Conservation (phyloP, 2,888 invertebrate genomes). For the Conistra vaccinii region DNA sequence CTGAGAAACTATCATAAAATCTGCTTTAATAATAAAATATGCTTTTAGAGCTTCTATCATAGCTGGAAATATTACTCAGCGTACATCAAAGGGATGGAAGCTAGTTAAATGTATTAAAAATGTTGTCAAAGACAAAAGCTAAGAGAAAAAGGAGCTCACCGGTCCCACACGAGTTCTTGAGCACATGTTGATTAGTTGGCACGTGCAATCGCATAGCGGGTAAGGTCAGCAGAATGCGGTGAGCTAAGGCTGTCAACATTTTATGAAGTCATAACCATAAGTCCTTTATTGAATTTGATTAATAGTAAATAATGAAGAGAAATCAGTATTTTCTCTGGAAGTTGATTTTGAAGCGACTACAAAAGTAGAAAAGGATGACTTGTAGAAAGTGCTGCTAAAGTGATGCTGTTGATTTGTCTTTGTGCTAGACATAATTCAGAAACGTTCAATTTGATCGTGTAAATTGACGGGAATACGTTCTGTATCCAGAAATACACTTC, state of each 20-base stretch:
- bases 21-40: constrained; percentile 36
- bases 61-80: constrained; percentile 22
- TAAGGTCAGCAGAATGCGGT: constrained; percentile 69
- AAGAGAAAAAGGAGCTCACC: constrained; percentile 50
- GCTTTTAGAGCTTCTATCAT: constrained; percentile 24
- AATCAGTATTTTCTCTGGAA: neutral
- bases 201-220: constrained; percentile 68
- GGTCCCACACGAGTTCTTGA: constrained; percentile 64
- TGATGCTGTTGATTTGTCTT: neutral
- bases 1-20: constrained; percentile 21
- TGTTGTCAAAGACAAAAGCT: constrained; percentile 58
- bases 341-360: neutral
- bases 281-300: neutral
- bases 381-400: neutral
- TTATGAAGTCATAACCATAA: neutral
- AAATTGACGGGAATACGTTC: neutral
- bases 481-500: neutral
- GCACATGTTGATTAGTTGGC: constrained; percentile 71
- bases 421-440: neutral
- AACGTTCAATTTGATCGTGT: neutral
- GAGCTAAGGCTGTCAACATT: constrained; percentile 32
- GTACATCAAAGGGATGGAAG: constrained; percentile 48
- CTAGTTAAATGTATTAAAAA: constrained; percentile 61
- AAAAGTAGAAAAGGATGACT: neutral
- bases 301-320: neutral